Base-by-base conservation (phyloP, 2,888 invertebrate species). In the Eupeodes latifasciatus region DNA sequence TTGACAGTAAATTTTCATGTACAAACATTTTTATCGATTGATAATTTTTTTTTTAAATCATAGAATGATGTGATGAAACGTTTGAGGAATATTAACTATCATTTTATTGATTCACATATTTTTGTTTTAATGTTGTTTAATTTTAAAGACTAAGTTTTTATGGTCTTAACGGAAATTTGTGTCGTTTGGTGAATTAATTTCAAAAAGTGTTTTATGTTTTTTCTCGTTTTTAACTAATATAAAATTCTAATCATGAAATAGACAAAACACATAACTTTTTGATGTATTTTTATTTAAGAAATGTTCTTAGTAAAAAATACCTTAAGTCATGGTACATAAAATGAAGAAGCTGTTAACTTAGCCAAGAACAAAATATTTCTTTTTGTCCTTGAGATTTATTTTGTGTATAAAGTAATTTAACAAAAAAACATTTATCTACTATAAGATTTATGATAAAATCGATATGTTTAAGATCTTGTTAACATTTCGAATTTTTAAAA, bases 1-100 rank as follows among this genome's bases (percentile, higher is more conserved):
- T 71, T 44, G 16, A 69, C 36, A 69, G 55, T 12, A 55, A 55
- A 71, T 55, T 71, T 40, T 16, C 55, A 71, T 69, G 69, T 40
- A 7, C 14, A 47, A 14, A 47, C 19, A 16, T 19, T 47, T 16
- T 66, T 47, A 49, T 9, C 5, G 27, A 16, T 12, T 71, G 5
- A 71, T 40, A 69, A 19, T 27, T 27, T 27, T 14, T 6, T 6
- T 69, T 3, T 53, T 44, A 16, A 62, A 53, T 27, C 27, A 27
- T 14, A 12, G 6, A 59, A 59, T 59, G 19, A 57, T 40, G 14
- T 53, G 53, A n/a, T 2, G 53, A 36, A 36, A 53, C 53, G 66
- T 34, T 66, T 49, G 5, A 66, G 5, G 69, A 69, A 69, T 69
- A 69, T 16, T 11, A 66, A 66, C 11, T 47, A 19, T 9, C 1